Percentiles rank a stretch among this genome's conserved stretches.
phyloP scores from a whole-genome alignment of 1,140 invertebrate species.

The Achroia grisella region DNA sequence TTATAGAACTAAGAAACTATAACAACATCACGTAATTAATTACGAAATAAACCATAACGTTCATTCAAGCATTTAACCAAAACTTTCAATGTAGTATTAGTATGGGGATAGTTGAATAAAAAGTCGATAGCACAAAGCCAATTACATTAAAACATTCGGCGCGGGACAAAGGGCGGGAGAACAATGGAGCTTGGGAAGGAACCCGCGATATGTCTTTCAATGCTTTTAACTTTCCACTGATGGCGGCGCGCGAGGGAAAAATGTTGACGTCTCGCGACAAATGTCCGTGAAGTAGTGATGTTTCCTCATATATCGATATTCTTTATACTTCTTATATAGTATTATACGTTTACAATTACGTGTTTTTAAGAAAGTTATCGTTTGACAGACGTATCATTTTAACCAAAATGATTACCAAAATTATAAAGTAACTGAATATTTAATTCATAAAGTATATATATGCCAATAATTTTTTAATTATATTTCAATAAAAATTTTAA shows the following conservation, averaged over 20 bases:
- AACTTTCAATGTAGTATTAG: slow-evolving; percentile 16
- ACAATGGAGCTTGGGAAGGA: slow-evolving; percentile 58
- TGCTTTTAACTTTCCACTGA: slow-evolving; percentile 72
- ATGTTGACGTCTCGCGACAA: slow-evolving; percentile 66
- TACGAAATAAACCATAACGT: slow-evolving; percentile 14
- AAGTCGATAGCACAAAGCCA: slow-evolving; percentile 62
- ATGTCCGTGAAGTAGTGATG: slow-evolving; percentile 57
- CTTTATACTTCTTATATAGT: too few species aligned
- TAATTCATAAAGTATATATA: too few species aligned
- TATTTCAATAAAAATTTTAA: too few species aligned
- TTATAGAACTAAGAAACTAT: too few species aligned
- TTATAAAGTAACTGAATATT: too few species aligned
- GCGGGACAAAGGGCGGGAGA: slow-evolving; percentile 60
- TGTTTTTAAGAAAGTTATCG: too few species aligned
- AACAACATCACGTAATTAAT: background rate
- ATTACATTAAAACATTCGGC: slow-evolving; percentile 72
- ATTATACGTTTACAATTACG: too few species aligned
- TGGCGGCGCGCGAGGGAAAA: slow-evolving; percentile 56
- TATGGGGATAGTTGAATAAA: slow-evolving; percentile 20
- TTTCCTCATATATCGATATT: slow-evolving; percentile 13
- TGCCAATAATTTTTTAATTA: too few species aligned
- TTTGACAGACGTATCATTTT: too few species aligned
- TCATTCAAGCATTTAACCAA: slow-evolving; percentile 8
- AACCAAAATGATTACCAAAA: too few species aligned
- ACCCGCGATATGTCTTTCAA: slow-evolving; percentile 71